Evolutionary conservation across 2,113 vertebrate species (phyloP).

Genomic region (Cebidichthys violaceus): DNA sequence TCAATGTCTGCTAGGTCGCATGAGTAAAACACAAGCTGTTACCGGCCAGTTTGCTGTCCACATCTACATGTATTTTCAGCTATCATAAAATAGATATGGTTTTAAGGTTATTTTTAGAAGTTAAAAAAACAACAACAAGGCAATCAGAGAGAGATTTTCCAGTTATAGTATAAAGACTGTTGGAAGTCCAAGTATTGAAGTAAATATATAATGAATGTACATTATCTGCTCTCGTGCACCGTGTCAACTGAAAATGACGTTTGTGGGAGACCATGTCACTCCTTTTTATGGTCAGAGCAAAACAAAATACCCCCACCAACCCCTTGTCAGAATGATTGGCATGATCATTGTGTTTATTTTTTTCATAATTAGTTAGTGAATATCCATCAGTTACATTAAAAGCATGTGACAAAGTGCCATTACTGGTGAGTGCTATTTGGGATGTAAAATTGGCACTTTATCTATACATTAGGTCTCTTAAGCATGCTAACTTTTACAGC

Average conservation of each 20-base stretch:
- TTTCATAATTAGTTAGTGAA: background rate
- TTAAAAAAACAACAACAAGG: too few species aligned
- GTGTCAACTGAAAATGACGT: background rate
- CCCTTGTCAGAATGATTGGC: background rate
- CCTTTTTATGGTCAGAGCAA: background rate
- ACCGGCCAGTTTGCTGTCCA: too few species aligned
- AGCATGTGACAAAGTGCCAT: background rate
- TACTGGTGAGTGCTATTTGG: background rate
- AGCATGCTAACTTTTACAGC: background rate
- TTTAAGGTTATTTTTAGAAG: too few species aligned
- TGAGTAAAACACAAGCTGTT: too few species aligned
- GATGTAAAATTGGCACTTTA: background rate
- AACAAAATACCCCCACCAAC: background rate
- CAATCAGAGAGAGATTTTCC: too few species aligned
- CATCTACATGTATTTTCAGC: too few species aligned
- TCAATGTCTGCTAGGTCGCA: too few species aligned
- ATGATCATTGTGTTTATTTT: background rate
- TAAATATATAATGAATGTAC: background rate
- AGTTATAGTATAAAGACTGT: background rate
- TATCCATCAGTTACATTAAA: background rate
- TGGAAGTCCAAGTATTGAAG: background rate
- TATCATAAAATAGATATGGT: too few species aligned
- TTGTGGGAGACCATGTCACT: background rate
- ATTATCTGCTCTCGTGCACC: background rate
- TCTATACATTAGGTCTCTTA: background rate